Conservation (phyloP, 2,113 vertebrate species). For the Peucedramus taeniatus region DNA sequence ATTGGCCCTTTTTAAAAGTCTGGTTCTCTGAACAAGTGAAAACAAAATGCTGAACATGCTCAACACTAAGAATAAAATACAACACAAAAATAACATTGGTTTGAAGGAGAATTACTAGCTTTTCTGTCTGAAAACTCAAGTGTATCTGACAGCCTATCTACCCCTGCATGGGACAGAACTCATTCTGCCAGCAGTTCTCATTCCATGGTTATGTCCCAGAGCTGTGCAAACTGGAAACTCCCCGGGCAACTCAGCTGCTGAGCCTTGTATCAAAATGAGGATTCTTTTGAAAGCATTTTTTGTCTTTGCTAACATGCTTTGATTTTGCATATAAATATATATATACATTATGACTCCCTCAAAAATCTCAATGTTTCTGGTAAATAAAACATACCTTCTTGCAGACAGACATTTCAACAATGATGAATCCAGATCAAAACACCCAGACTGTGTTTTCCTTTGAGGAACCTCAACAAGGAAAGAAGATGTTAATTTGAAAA, state of each 20-base stretch:
- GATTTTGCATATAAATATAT: background rate
- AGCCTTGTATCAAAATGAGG: background rate
- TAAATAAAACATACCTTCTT: slow-evolving; percentile 82
- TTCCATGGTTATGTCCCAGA: background rate
- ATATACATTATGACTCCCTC: background rate
- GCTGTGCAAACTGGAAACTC: background rate
- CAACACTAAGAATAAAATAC: background rate
- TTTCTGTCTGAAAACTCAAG: background rate
- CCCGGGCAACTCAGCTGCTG: background rate
- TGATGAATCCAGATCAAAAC: slow-evolving; percentile 94
- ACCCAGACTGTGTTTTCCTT: slow-evolving; percentile 92
- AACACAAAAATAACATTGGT: background rate
- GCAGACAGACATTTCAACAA: slow-evolving; percentile 87
- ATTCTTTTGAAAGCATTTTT: background rate
- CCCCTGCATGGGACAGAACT: background rate
- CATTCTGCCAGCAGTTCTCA: background rate
- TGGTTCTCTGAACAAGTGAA: background rate
- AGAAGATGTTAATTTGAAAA: slow-evolving; percentile 19
- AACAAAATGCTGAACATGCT: background rate
- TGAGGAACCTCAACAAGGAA: slow-evolving; percentile 88
- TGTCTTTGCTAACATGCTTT: background rate
- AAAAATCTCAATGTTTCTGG: background rate
- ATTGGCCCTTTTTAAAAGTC: background rate
- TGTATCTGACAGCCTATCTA: background rate
- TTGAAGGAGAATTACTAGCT: background rate